phyloP scores from a whole-genome alignment of 2,797 vertebrate genomes.

The Etheostoma perlongum region DNA sequence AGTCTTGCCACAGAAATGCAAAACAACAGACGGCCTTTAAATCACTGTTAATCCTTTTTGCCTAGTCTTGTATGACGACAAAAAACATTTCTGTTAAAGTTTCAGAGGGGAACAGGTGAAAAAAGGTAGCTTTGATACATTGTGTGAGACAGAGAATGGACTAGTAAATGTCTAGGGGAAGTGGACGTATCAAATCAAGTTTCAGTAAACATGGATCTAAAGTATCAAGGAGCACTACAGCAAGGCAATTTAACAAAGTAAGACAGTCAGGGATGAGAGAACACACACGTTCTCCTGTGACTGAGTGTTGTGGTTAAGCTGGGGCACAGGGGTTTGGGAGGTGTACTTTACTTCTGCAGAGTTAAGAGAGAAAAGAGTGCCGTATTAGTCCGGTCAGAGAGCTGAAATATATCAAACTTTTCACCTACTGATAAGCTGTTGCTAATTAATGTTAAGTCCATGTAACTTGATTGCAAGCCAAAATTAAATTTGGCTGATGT shows the following conservation, averaged over 20 bases:
- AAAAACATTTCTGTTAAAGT: constrained; percentile 21
- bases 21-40: constrained; percentile 15
- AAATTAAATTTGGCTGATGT: background rate
- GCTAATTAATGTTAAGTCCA: background rate
- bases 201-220: background rate
- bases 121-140: background rate
- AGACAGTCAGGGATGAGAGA: background rate
- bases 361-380: background rate
- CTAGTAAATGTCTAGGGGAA: background rate
- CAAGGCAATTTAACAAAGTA: background rate
- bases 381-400: constrained; percentile 1
- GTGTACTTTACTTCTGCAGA: background rate
- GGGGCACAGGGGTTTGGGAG: background rate
- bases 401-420: constrained; percentile 2
- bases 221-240: background rate
- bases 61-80: background rate
- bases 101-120: constrained; percentile 1
- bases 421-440: background rate
- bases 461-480: background rate
- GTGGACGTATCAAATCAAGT: background rate
- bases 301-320: background rate
- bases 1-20: background rate
- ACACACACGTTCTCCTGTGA: background rate
- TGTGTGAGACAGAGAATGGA: background rate
- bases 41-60: constrained; percentile 11